Conservation (phyloP, 2,113 vertebrate genomes). For the Ictidomys tridecemlineatus region DNA sequence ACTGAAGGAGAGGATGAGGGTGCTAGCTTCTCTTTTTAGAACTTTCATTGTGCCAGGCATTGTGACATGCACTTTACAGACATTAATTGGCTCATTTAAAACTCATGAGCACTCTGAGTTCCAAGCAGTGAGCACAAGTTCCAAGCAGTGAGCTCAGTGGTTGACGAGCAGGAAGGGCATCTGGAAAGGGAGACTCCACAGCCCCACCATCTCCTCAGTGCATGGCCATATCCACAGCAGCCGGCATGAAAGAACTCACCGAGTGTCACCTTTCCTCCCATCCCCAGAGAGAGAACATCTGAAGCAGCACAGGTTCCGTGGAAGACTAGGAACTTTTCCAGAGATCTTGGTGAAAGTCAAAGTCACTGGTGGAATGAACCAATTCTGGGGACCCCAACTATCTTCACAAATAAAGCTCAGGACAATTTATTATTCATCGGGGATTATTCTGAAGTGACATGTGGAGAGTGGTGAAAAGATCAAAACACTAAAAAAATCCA, state of each 20-base stretch:
- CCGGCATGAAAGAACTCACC: neutral
- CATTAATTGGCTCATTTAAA: no score
- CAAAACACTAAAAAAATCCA: neutral
- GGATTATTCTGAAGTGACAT: slow-evolving; percentile 9
- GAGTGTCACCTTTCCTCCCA: neutral
- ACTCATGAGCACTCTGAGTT: neutral
- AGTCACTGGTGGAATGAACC: neutral
- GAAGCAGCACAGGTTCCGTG: neutral
- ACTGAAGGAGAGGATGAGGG: neutral
- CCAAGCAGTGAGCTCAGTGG: neutral
- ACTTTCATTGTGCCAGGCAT: neutral
- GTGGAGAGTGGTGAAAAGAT: neutral
- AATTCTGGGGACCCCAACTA: neutral
- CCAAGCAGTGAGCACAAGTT: no score
- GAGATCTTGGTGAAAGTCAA: neutral
- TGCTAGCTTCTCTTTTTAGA: neutral
- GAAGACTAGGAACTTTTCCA: neutral
- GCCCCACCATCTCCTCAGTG: neutral
- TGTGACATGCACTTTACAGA: neutral
- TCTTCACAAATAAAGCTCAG: neutral
- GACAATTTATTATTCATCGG: slow-evolving; percentile 15
- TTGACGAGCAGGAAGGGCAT: neutral
- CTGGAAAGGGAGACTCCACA: neutral
- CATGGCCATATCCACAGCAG: neutral
- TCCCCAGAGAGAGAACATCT: neutral